Evolutionary conservation across 92 coral and sea anemone species (phyloP).

Genomic region (Epizoanthus fatuus): DNA sequence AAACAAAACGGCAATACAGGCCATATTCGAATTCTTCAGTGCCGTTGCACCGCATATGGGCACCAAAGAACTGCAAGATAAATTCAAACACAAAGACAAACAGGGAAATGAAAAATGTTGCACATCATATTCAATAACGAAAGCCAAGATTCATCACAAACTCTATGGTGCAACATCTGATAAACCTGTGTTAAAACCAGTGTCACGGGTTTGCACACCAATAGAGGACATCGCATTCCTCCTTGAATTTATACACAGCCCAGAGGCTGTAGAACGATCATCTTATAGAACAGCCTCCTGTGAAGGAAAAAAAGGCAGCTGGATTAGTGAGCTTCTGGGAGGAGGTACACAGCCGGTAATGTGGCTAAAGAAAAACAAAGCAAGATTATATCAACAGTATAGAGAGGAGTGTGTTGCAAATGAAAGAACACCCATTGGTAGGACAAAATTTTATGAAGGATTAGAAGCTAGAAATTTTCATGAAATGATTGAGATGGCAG

Average conservation of each 20-base stretch:
- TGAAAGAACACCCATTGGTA: constrained; percentile 43
- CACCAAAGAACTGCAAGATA: constrained; percentile 46
- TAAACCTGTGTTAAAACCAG: constrained; percentile 24
- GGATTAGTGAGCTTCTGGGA: constrained; percentile 61
- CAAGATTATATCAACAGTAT: constrained; percentile 37
- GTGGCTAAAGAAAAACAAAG: constrained; percentile 50
- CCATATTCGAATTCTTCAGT: constrained; percentile 48
- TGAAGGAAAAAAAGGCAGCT: constrained; percentile 45
- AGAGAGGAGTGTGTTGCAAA: constrained; percentile 21
- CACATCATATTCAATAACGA: constrained; percentile 47
- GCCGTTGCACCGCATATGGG: constrained; percentile 59
- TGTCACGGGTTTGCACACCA: constrained; percentile 47
- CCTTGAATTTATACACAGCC: constrained; percentile 62
- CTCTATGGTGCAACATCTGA: constrained; percentile 53
- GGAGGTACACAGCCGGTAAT: constrained; percentile 57
- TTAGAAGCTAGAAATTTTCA: constrained; percentile 50
- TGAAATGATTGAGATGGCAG: constrained; percentile 56
- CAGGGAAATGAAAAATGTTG: constrained; percentile 30
- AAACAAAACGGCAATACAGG: constrained; percentile 10
- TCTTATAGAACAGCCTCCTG: constrained; percentile 58
- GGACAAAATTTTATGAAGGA: constrained; percentile 41
- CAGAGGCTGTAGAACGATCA: constrained; percentile 47
- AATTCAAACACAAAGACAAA: constrained; percentile 12
- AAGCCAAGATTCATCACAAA: constrained; percentile 57
- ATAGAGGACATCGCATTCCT: constrained; percentile 50